Base-by-base conservation (phyloP, 2,888 invertebrate species). In the Clepsis dumicolana region DNA sequence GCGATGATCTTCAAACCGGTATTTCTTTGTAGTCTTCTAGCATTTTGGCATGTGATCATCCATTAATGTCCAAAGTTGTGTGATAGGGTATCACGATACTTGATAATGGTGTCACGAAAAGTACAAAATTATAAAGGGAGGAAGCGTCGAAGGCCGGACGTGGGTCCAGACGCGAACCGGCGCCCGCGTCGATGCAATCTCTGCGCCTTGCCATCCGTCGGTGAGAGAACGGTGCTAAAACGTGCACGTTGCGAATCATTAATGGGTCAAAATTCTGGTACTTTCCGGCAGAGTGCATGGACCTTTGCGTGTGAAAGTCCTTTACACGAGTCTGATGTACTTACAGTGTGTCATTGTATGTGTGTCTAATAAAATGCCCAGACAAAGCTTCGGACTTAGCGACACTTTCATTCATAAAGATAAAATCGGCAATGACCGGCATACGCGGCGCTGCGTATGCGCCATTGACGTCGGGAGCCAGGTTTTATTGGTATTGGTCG, bases 401-500 rank as follows among this genome's bases (percentile, higher is more conserved):
- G 44, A 68, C 68, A 74, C 71, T 75, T 77, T 79, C 81, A 81
- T 82, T 82, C 80, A 83, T 77, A 66, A 77, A 85, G 87, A 87
- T 86, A 84, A 84, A 86, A 87, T 88, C 85, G 78, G 74, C 78
- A 66, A 44, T 66, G 41, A 66, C 60, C 60, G 41, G 75, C 76
- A 78, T 78, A 82, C 79, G 73, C 76, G 79, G 78, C 75, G 77
- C 78, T 77, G 80, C 83, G 80, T 79, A 83, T 81, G 82, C 80
- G 77, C 66, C 53, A 66, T 80, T 78, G 84, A 84, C 82, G 84
- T 82, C 79, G 75, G 78, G 71, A 78, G 79, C 78, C 79, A 82
- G 80, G 83, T 87, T 88, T 85, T 89, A 90, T 91, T 88, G 86
- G 88, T 88, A 91, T 90, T 90, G 90, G 86, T 77, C 79, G 80